phyloP scores from a whole-genome alignment of 2,888 invertebrate genomes.

The Amphipoea lucens region DNA sequence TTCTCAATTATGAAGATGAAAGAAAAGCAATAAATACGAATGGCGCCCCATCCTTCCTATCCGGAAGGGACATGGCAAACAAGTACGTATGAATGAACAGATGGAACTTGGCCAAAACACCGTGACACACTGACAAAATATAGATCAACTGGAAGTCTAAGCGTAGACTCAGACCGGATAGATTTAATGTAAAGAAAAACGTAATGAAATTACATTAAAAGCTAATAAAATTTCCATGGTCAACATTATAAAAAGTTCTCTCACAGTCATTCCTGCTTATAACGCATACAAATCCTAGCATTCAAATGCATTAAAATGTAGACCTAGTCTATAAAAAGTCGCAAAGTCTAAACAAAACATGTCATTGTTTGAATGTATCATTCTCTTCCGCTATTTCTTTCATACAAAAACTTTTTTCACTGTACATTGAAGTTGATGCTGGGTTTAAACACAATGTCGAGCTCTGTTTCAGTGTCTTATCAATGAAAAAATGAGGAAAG shows the following conservation, averaged over 20 bases:
- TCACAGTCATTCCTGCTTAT: neutral
- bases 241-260: constrained; percentile 4
- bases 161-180: constrained; percentile 27
- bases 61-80: constrained; percentile 54
- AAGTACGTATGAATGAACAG: constrained; percentile 65
- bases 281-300: neutral
- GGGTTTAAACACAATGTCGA: constrained; percentile 8
- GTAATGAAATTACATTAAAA: constrained; percentile 22
- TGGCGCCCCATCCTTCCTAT: constrained; percentile 32
- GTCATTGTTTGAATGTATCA: constrained; percentile 32
- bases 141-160: constrained; percentile 62
- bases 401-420: constrained; percentile 1
- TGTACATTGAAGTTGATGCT: neutral
- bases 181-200: constrained; percentile 16
- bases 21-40: constrained; percentile 41
- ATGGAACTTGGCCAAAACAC: constrained; percentile 67
- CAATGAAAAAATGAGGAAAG: neutral
- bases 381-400: constrained; percentile 24
- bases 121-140: constrained; percentile 65
- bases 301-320: neutral
- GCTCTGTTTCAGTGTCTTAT: neutral
- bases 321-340: constrained; percentile 15
- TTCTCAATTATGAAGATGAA: constrained; percentile 33
- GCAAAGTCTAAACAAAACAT: constrained; percentile 24
- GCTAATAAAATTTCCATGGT: constrained; percentile 5